Percentiles rank a stretch among this genome's conserved stretches.
Evolutionary conservation across 2,797 vertebrate species (phyloP).

Genomic region (Tympanoctomys barrerae): DNA sequence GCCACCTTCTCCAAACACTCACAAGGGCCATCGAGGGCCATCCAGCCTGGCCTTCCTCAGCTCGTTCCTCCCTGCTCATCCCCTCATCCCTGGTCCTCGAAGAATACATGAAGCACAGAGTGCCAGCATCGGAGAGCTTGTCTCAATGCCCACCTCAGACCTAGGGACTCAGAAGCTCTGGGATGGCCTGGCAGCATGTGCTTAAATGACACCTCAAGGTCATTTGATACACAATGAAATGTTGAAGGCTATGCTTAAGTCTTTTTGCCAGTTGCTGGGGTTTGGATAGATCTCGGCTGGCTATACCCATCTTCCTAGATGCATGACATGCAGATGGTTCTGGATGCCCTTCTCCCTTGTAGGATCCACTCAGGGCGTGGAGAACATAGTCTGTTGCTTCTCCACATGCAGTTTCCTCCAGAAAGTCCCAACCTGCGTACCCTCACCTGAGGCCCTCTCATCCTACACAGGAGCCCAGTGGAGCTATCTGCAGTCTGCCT

Average conservation of each 20-base stretch:
- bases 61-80: accelerated
- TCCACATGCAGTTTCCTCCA: not conserved
- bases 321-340: not conserved
- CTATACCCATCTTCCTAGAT: no score
- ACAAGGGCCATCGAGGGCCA: not conserved
- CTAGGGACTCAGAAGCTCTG: not conserved
- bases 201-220: not conserved
- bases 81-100: not conserved
- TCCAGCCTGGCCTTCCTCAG: not conserved
- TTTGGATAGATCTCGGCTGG: not conserved
- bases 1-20: not conserved
- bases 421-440: not conserved
- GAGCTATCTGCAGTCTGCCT: not conserved
- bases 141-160: not conserved
- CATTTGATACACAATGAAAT: accelerated
- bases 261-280: accelerated
- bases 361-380: not conserved
- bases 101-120: accelerated
- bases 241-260: not conserved
- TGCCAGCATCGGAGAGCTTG: not conserved
- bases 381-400: not conserved
- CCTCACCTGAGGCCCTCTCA: not conserved
- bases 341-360: not conserved
- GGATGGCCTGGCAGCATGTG: not conserved
- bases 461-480: not conserved